Conservation (phyloP, 2,888 invertebrate genomes). For the Odontocolon sp. region DNA sequence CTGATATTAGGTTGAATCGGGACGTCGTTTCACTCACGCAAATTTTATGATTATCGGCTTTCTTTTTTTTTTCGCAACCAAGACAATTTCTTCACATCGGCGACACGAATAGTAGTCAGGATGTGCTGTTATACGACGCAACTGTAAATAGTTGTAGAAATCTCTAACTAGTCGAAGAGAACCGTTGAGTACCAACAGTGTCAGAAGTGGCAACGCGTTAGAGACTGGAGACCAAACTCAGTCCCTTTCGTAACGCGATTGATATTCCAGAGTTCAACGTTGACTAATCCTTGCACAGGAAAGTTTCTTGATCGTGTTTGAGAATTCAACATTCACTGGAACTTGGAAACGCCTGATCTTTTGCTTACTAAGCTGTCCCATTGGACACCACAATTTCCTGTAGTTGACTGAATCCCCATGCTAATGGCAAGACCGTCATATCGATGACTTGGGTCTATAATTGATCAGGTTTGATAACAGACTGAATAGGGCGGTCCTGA, state of each 20-base stretch:
- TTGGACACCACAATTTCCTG: neutral
- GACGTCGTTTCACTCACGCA: neutral
- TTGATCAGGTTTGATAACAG: neutral
- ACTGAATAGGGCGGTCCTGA: no score
- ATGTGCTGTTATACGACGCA: neutral
- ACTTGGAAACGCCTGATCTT: neutral
- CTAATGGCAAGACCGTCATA: no score
- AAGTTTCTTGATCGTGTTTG: neutral
- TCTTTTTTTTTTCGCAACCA: constrained; percentile 62
- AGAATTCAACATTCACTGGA: neutral
- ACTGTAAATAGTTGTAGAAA: constrained; percentile 29
- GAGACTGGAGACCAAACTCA: neutral
- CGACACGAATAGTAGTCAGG: neutral
- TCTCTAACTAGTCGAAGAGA: constrained; percentile 28
- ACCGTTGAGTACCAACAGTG: constrained; percentile 2
- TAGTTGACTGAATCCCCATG: neutral
- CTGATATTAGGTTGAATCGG: neutral
- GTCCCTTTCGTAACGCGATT: constrained; percentile 32
- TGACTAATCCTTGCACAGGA: neutral
- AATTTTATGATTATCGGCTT: constrained; percentile 48
- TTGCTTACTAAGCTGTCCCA: neutral
- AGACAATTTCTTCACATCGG: constrained; percentile 34
- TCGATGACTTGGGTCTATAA: no score
- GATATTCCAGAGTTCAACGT: constrained; percentile 2
- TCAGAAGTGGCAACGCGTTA: constrained; percentile 1